Evolutionary conservation across 2,888 invertebrate genomes (phyloP).

Genomic region (Stenichneumon culpator): DNA sequence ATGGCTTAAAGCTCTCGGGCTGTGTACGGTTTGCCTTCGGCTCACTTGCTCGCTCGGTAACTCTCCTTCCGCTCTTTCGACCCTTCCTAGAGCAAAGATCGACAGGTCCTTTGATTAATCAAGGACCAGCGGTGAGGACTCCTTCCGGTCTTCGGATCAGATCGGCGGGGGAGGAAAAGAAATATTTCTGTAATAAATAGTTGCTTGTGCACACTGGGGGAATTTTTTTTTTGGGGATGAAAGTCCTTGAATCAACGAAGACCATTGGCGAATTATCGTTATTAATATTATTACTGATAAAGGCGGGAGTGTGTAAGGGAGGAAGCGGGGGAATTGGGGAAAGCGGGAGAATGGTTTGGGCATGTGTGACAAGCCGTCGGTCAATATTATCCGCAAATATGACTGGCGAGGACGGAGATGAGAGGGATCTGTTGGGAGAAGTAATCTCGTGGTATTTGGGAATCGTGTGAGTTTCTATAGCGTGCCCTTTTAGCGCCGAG

Average conservation of each 20-base stretch:
- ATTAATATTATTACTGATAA: slow-evolving; percentile 61
- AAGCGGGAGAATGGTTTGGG: slow-evolving; percentile 68
- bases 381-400: slow-evolving; percentile 82
- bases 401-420: slow-evolving; percentile 63
- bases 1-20: slow-evolving; percentile 61
- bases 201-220: slow-evolving; percentile 4
- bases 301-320: slow-evolving; percentile 14
- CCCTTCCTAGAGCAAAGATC: slow-evolving; percentile 54
- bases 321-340: slow-evolving; percentile 70
- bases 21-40: slow-evolving; percentile 11
- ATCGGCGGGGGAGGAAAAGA: slow-evolving; percentile 11
- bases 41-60: slow-evolving; percentile 15
- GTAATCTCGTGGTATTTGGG: slow-evolving; percentile 1
- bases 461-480: slow-evolving; percentile 19
- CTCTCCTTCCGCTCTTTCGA: slow-evolving; percentile 13
- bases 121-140: slow-evolving; percentile 17
- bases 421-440: slow-evolving; percentile 19
- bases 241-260: slow-evolving; percentile 39
- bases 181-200: slow-evolving; percentile 38
- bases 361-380: slow-evolving; percentile 74
- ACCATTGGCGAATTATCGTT: slow-evolving; percentile 56
- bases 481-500: slow-evolving; percentile 25
- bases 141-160: neutral
- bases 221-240: slow-evolving; percentile 31
- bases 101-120: slow-evolving; percentile 62